Base-by-base conservation (phyloP, 2,797 vertebrate genomes). In the Lutjanus argentimaculatus region DNA sequence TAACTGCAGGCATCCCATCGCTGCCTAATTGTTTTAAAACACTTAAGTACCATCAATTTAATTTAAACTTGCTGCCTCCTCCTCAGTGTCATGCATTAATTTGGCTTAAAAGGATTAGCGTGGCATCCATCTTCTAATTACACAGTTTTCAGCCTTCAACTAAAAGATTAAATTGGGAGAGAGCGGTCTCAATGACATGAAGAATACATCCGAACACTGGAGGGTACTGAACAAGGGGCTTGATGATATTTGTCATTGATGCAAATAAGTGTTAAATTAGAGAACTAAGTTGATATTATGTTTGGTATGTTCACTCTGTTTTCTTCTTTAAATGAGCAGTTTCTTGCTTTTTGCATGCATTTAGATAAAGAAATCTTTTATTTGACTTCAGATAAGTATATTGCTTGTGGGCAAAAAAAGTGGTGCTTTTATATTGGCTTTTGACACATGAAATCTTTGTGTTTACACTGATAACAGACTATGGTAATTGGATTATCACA, bases 61-160 rank as follows among this genome's bases (percentile, higher is more conserved):
- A 88, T 84, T 90, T 72, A 81, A 83, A 77, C 68, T 75, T 84
- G 56, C 75, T 12, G 12, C 68, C 79, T 67, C 42, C 57, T 66
- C 75, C 72, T 83, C 78, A 30, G 77, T 77, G 82, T 71, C 78
- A 74, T 65, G 72, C 83, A 86, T 86, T 90, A 25, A 92, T 92
- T 89, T 82, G 84, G 66, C 85, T 83, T 90, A 88, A 92, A 89
- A 86, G 83, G 92, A 93, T 94, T 92, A 92, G 59, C 9, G 42
- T 83, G 86, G 91, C 82, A 82, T 84, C 83, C 78, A 77, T 90
- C 84, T 89, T 91, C 69, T 90, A 88, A 93, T 93, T 90, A 88
- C 88, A 86, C 92, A 86, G 75, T 85, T 91, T 91, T 84, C 77
- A 74, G 75, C 77, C 77, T 84, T 85, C 55, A 58, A 77, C 67